Base-by-base conservation (phyloP, 2,113 vertebrate genomes). In the Ageneiosus marmoratus region DNA sequence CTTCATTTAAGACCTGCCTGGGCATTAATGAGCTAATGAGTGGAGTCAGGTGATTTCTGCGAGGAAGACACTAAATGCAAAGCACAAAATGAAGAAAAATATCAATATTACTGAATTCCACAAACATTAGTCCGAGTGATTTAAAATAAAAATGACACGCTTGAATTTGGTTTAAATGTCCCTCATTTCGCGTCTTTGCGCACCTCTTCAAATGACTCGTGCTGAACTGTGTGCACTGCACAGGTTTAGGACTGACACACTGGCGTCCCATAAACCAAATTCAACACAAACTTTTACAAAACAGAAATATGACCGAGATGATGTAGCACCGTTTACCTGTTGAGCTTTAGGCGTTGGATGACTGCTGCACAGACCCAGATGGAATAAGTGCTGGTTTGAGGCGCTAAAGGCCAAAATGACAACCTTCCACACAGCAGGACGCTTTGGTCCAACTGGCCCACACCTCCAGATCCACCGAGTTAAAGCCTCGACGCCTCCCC, bases 401-500 rank as follows among this genome's bases (percentile, higher is more conserved):
- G 9, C 34, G 48, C 24, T 73, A 50, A 80, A 11, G 18, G 9
- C n/a, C 6, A 20, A 53, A 70, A 58, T n/a, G 53, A 51, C 46
- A n/a, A 77, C 18, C 82, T 58, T n/a, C 15, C 55, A 58, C 63
- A 60, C 65, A 15, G 37, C 67, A 72, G n/a, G 32, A 48, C 12
- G 10, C 77, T 34, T 63, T 62, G 3, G n/a, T 27, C 63, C 44
- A 1, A 50, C 63, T 50, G 12, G 15, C 51, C 15, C 37, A 27
- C 51, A n/a, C 20, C 10, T 27, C 10, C 11, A 46, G n/a, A 18
- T 8, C 4, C 58, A 56, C 60, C 44, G 37, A 79, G 53, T 56
- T 78, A 50, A 78, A 87, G n/a, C 74, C 67, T 80, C n/a, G 53
- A 63, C 83, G 51, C 86, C 80, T 77, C 80, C 80, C 72, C 53